A percentile compares a stretch with the other conserved stretches of the same genome.
Evolutionary conservation across 2,113 vertebrate species (phyloP).

Genomic region (Petaurus breviceps): DNA sequence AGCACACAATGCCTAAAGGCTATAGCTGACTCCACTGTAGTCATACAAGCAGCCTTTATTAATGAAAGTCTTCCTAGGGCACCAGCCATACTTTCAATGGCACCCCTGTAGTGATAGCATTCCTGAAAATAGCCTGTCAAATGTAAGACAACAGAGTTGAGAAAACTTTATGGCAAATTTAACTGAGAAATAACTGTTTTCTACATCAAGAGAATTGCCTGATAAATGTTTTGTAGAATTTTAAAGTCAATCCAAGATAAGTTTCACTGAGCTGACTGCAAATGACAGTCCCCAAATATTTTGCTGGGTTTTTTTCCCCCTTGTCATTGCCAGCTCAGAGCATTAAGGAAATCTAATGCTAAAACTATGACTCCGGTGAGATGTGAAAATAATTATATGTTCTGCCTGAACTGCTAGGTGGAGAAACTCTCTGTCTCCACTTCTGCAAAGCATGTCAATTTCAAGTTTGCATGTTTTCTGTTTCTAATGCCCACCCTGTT

Average conservation of each 20-base stretch:
- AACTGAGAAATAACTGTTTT: conserved; percentile 78
- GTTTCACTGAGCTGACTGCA: conserved; percentile 67
- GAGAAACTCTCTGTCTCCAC: conserved; percentile 67
- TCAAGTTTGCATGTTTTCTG: conserved; percentile 75
- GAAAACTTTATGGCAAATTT: conserved; percentile 76
- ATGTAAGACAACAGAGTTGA: conserved; percentile 58
- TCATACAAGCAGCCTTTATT: background rate
- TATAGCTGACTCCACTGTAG: background rate
- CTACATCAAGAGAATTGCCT: conserved; percentile 70
- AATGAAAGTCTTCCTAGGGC: conserved; percentile 13
- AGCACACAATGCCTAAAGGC: background rate
- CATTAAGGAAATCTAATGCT: conserved; percentile 65
- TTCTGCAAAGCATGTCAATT: conserved; percentile 74
- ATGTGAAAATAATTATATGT: conserved; percentile 82
- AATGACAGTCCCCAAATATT: conserved; percentile 70
- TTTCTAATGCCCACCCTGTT: conserved; percentile 59
- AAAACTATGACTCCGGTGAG: conserved; percentile 68
- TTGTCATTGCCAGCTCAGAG: conserved; percentile 60
- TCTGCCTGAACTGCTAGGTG: conserved; percentile 78
- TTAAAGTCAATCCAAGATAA: conserved; percentile 75
- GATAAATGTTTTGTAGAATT: conserved; percentile 74
- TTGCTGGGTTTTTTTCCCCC: conserved; percentile 52
- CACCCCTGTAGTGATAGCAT: background rate
- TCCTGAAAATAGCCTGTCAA: conserved; percentile 70
- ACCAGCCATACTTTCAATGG: background rate